These are phyloP conservation scores for Athrips mouffetella DNA, from an alignment of 2,888 invertebrate species.

Conservation along the genomic window DNA sequence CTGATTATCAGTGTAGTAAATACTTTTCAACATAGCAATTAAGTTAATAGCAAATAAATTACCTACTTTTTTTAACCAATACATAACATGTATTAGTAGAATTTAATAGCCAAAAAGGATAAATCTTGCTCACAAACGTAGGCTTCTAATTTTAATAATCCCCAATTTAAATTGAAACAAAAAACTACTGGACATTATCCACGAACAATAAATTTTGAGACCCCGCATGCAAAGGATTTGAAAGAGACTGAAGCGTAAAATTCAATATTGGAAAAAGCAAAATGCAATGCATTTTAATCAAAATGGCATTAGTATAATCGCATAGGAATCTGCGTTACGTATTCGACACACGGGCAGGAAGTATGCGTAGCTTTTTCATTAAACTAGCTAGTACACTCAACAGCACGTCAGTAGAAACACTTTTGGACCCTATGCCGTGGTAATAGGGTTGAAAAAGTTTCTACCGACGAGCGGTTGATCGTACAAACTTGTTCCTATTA, in stretches of 20 bases:
- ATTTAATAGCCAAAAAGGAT: background rate
- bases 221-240: conserved; percentile 40
- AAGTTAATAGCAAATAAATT: too few species aligned
- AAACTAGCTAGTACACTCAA: too few species aligned
- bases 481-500: too few species aligned
- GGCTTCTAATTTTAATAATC: background rate
- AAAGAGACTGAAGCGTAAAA: conserved; percentile 55
- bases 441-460: too few species aligned
- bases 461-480: too few species aligned
- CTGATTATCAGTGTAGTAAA: too few species aligned
- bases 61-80: too few species aligned
- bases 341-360: background rate
- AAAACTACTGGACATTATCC: background rate
- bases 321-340: conserved; percentile 61
- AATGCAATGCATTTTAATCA: conserved; percentile 74
- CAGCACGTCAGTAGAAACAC: too few species aligned
- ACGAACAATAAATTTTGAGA: conserved; percentile 30
- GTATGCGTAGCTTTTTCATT: background rate
- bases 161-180: background rate
- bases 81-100: too few species aligned
- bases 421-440: too few species aligned
- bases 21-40: too few species aligned
- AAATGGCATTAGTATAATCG: conserved; percentile 75
- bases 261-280: conserved; percentile 70
- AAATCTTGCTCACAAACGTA: background rate